phyloP scores from a whole-genome alignment of 2,113 vertebrate genomes.

The Gallinago paraguaiae region DNA sequence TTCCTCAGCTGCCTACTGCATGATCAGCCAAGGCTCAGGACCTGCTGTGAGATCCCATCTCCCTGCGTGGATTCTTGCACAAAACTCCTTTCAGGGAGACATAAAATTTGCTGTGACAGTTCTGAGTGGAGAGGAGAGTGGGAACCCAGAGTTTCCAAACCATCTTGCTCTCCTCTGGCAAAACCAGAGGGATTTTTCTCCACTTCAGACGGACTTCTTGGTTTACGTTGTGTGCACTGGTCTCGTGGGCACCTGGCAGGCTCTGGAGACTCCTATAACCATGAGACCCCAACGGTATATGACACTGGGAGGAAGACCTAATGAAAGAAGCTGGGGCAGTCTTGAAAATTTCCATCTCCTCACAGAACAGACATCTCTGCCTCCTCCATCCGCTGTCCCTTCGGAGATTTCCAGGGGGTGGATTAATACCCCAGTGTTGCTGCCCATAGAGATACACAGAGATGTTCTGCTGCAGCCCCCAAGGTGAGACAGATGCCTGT shows the following conservation, averaged over 20 bases:
- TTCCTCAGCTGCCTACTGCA: rapidly evolving
- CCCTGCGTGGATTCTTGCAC: not conserved
- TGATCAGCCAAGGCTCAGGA: not conserved
- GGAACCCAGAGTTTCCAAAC: not conserved
- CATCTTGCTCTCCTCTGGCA: not conserved
- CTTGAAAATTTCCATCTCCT: not conserved
- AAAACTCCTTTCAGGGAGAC: not conserved
- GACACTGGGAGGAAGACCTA: not conserved
- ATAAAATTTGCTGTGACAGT: not conserved
- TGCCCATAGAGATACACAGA: not conserved
- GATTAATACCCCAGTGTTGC: not conserved
- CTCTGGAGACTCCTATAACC: not conserved
- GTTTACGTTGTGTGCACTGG: not conserved
- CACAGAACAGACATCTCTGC: not conserved
- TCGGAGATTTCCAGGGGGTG: not conserved
- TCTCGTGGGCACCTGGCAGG: not conserved
- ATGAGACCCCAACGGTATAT: rapidly evolving
- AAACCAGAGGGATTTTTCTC: not conserved
- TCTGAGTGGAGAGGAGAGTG: not conserved
- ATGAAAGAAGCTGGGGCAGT: not conserved
- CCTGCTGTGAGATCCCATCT: not conserved
- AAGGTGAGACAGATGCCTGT: not conserved
- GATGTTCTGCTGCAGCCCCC: not conserved
- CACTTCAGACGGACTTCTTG: not conserved
- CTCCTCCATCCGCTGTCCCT: not conserved